Percentiles rank a stretch among this genome's conserved stretches.
phyloP scores from a whole-genome alignment of 2,113 vertebrate species.

The Neodon shergylaensis region DNA sequence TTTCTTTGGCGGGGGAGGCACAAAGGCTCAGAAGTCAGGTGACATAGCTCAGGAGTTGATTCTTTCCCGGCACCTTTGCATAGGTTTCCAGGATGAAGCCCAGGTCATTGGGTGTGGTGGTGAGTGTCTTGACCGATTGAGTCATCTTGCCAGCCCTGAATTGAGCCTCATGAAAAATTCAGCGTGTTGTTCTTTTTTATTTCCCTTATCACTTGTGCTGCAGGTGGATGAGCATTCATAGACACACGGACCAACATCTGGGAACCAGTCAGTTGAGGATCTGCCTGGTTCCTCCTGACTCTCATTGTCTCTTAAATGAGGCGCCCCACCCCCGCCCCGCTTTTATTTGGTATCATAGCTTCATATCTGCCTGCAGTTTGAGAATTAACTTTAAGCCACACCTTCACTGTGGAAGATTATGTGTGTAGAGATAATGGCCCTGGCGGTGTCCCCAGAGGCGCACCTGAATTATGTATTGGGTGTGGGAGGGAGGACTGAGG shows the following conservation, averaged over 20 bases:
- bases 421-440: not conserved
- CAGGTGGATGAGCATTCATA: not conserved
- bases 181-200: not conserved
- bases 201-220: not conserved
- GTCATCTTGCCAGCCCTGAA: not conserved
- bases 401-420: not conserved
- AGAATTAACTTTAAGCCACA: conserved; percentile 30
- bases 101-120: not conserved
- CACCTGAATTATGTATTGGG: conserved; percentile 56
- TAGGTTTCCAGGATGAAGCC: not conserved
- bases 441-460: conserved; percentile 1
- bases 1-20: not conserved
- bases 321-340: not conserved
- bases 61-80: not conserved
- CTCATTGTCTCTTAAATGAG: not conserved
- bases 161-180: conserved; percentile 21
- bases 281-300: not conserved
- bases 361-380: conserved; percentile 1
- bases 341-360: not conserved
- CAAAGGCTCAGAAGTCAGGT: not conserved
- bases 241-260: not conserved
- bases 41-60: not conserved
- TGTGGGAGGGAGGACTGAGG: not conserved
- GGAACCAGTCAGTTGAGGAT: not conserved
- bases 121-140: not conserved